Evolutionary conservation across 1,140 invertebrate species (phyloP).

Genomic region (Monomorium pharaonis): DNA sequence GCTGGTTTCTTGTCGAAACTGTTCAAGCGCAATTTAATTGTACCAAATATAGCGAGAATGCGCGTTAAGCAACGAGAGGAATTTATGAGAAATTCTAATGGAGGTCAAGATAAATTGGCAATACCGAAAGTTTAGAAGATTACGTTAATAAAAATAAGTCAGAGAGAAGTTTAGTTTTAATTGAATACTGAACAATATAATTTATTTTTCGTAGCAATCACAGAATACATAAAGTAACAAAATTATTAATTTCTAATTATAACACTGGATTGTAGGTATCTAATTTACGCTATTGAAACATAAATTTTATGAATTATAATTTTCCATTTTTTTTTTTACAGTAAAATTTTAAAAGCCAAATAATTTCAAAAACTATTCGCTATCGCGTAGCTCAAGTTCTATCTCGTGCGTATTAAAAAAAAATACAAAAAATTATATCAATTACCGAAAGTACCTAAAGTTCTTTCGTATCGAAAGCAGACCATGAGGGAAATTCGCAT

Average conservation of each 20-base stretch:
- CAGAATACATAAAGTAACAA: neutral
- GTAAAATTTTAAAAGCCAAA: neutral
- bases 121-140: too few relatives aligned
- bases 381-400: neutral
- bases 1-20: conserved; percentile 19
- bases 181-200: neutral
- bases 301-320: neutral
- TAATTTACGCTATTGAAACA: neutral
- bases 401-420: neutral
- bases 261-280: neutral
- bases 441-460: conserved; percentile 17
- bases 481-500: conserved; percentile 2
- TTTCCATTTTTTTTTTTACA: neutral
- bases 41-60: neutral
- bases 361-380: neutral
- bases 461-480: neutral
- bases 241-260: neutral
- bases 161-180: neutral
- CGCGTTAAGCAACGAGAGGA: neutral
- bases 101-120: neutral
- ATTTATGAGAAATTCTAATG: neutral
- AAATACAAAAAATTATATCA: neutral
- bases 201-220: neutral
- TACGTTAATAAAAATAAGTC: neutral
- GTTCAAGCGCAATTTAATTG: conserved; percentile 27